Percentiles rank a stretch among this genome's conserved stretches.
phyloP scores from a whole-genome alignment of 2,888 invertebrate species.

The Seira musarum region DNA sequence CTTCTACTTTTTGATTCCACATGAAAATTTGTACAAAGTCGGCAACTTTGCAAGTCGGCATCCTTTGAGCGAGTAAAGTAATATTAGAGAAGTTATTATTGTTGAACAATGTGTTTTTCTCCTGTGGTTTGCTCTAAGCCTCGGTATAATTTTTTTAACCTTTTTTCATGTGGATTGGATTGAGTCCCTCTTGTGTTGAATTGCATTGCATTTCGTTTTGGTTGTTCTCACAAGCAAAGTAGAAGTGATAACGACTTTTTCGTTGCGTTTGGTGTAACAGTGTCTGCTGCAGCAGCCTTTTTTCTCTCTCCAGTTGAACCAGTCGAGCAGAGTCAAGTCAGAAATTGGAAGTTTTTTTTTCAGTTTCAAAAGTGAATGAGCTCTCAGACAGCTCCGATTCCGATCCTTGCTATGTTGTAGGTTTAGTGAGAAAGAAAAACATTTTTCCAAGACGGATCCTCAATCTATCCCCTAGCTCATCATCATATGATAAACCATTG shows the following conservation, averaged over 20 bases:
- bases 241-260: conserved; percentile 9
- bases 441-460: conserved; percentile 9
- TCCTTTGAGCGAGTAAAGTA: conserved; percentile 45
- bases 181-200: background rate
- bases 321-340: background rate
- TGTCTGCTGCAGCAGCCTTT: too few relatives aligned
- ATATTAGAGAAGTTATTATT: conserved; percentile 31
- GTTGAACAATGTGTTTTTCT: conserved; percentile 42
- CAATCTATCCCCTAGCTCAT: background rate
- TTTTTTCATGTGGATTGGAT: conserved; percentile 34
- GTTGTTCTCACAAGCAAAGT: conserved; percentile 27
- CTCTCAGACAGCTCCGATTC: background rate
- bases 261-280: too few relatives aligned
- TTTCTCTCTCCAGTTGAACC: background rate
- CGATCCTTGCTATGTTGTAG: background rate
- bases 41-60: conserved; percentile 35
- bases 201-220: background rate
- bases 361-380: conserved; percentile 8
- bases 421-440: background rate
- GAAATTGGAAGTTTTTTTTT: background rate
- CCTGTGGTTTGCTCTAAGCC: conserved; percentile 28
- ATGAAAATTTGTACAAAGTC: conserved; percentile 38
- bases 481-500: conserved; percentile 55
- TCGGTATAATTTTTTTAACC: background rate
- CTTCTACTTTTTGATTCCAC: background rate